A percentile compares a stretch with the other conserved stretches of the same genome.
Conservation (phyloP, 2,888 invertebrate genomes). For the Ctenicera cuprea region DNA sequence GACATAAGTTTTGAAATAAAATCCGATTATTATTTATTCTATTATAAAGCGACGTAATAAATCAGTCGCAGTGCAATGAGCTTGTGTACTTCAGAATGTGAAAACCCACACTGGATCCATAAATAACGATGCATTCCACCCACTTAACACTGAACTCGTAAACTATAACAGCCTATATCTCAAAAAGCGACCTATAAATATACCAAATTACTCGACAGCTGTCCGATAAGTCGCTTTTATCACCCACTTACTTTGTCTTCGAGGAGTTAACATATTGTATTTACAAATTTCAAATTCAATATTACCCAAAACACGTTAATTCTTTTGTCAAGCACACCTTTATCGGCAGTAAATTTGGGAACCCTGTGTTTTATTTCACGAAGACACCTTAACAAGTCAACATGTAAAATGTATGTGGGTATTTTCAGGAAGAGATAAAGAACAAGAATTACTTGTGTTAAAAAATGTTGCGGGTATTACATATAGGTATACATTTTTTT, state of each 20-base stretch:
- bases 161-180: constrained; percentile 50
- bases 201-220: constrained; percentile 46
- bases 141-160: constrained; percentile 49
- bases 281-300: constrained; percentile 33
- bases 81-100: constrained; percentile 37
- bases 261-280: constrained; percentile 35
- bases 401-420: too few relatives aligned
- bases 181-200: constrained; percentile 45
- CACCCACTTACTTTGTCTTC: constrained; percentile 43
- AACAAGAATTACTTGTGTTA: too few relatives aligned
- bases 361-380: neutral
- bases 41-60: constrained; percentile 29
- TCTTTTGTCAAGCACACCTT: constrained; percentile 12
- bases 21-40: neutral
- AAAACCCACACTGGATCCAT: constrained; percentile 41
- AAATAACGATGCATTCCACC: constrained; percentile 48
- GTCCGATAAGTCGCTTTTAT: constrained; percentile 43
- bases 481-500: too few relatives aligned
- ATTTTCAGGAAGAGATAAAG: too few relatives aligned
- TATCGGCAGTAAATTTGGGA: constrained; percentile 13
- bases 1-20: constrained; percentile 2
- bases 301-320: constrained; percentile 22
- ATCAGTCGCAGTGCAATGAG: constrained; percentile 20
- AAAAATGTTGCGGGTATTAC: too few relatives aligned
- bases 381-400: too few relatives aligned